Evolutionary conservation across 2,888 invertebrate genomes (phyloP), one percentile per base, ranked within the genome.

Genomic region (Neoaliturus tenellus): DNA sequence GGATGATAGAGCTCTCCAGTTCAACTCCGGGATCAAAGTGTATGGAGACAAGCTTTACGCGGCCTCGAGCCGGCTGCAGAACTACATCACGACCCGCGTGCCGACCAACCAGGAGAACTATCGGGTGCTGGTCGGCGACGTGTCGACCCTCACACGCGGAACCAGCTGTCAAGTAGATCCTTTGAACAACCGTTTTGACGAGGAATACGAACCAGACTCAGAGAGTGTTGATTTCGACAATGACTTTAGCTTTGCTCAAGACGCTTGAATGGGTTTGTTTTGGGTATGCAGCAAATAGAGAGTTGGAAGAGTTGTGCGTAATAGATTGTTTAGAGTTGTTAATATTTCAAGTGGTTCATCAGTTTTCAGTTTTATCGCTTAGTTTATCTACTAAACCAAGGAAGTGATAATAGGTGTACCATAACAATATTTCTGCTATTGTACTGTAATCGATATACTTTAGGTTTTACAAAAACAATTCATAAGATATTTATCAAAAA

Each of bases 1-100:
- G 20, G 92, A 96, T 88, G 90, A 90, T 35, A 90, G 92, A 81
- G 93, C 93, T 0, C 89, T 96, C 80, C 96, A 96, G 88, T 96
- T 96, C 88, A 92, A 93, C 0, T 95, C 95, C 88, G 96, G 96
- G 0, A 87, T 96, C 3, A 96, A 96, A 91, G 83, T 87, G 14
- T 91, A 95, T 0, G 92, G 94, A 14, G 92, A 91, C 75, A 84
- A 82, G 69, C 89, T 95, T 0, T 95, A 95, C 94, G 90, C 94
- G n/a, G 85, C 94, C 2, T 94, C 95, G 0, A 93, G 93, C 69
- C 93, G 94, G 83, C 95, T 94, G 89, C 95, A 96, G 89, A 94
- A 94, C 91, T 91, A 94, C 5, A 93, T 94, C 89, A 94, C 93
- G 1, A 92, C 73, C 88, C 92, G 0, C 25, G 75, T 85, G 93